Base-by-base conservation (phyloP, 2,113 vertebrate species). In the Capricornis sumatraensis region DNA sequence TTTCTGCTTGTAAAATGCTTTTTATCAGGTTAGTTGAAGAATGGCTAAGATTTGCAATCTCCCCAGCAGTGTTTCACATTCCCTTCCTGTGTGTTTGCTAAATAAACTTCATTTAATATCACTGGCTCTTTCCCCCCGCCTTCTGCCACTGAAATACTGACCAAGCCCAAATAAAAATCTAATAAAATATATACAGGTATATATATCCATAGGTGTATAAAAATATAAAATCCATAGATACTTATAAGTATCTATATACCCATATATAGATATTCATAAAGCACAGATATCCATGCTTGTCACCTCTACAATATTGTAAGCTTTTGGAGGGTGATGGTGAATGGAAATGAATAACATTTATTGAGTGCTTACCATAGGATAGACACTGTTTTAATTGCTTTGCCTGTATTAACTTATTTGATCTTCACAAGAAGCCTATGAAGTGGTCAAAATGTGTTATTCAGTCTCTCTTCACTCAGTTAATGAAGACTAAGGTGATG, bases 21-120 rank as follows among this genome's bases (percentile, higher is more conserved):
- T 95, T 93, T 85, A 57, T 58, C 33, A 79, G 93, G 83, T 91
- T 83, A 94, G 28, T 16, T 92, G 89, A 96, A 91, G 91, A 96
- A 50, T 25, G 78, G 87, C 87, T 92, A 87, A 84, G 52, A 87
- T 60, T 33, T 64, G 36, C 19, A 28, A 58, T 91, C 88, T 91
- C 57, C 86, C 78, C 36, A 55, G 60, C 50, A 94, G 43, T 43
- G 60, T 96, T 52, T 93, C 83, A 91, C 33, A 82, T 16, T 79
- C 67, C 55, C 53, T 83, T 89, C 71, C 78, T 62, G 25, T 36
- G 36, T 53, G n/a, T 83, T 94, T 95, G 58, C 71, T 93, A 88
- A 94, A 83, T 88, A 94, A 95, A 83, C 14, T 21, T 81, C 78
- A 90, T 60, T 74, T 86, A 96, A 96, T 81, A 52, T 79, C 84